Conservation (phyloP, 2,113 vertebrate genomes). For the Synodontis membranacea region DNA sequence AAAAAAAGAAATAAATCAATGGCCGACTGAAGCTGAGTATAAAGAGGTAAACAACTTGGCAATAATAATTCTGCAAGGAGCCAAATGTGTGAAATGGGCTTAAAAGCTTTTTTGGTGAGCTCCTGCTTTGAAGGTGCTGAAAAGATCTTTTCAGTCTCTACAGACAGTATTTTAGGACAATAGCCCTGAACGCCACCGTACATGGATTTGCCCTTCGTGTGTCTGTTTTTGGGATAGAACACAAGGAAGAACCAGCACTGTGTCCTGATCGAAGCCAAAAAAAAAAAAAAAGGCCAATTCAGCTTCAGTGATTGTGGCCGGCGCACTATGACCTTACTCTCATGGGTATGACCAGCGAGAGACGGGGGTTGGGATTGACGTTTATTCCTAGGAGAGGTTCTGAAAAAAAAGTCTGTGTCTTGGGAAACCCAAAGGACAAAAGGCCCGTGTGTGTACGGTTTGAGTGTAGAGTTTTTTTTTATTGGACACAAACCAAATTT, state of each 20-base stretch:
- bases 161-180: conserved; percentile 35
- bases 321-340: conserved; percentile 67
- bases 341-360: conserved; percentile 59
- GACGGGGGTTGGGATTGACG: conserved; percentile 56
- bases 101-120: conserved; percentile 47
- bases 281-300: conserved; percentile 66
- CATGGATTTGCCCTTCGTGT: conserved; percentile 57
- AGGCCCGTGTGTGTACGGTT: neutral
- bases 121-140: conserved; percentile 39
- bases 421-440: neutral
- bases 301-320: conserved; percentile 70
- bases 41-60: conserved; percentile 49
- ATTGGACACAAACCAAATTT: neutral
- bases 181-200: conserved; percentile 10
- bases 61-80: conserved; percentile 48
- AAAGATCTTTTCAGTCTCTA: conserved; percentile 34
- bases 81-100: conserved; percentile 44
- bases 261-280: conserved; percentile 67
- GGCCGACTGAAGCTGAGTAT: conserved; percentile 30
- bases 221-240: conserved; percentile 47
- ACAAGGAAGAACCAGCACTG: conserved; percentile 55
- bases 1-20: conserved; percentile 26
- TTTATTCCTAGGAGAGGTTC: conserved; percentile 56
- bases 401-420: neutral
- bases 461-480: neutral